Percentiles rank a stretch among this genome's conserved stretches.
Conservation (phyloP, 2,888 invertebrate genomes). For the Drosophila imparisetae region DNA sequence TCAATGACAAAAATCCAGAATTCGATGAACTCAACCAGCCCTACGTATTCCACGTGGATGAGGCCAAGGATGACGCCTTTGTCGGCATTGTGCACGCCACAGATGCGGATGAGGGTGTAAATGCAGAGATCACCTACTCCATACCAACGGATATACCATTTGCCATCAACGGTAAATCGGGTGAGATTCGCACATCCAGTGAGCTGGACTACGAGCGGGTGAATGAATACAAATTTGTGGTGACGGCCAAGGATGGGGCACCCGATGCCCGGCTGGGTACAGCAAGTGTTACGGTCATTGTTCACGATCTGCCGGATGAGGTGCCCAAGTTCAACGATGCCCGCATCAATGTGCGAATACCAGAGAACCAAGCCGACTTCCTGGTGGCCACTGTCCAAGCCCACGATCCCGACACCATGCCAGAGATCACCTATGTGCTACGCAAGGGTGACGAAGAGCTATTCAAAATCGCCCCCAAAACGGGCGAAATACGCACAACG, state of each 20-base stretch:
- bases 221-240: slow-evolving; percentile 91
- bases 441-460: slow-evolving; percentile 92
- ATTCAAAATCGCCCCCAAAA: slow-evolving; percentile 92
- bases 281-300: slow-evolving; percentile 92
- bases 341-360: slow-evolving; percentile 91
- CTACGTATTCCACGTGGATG: slow-evolving; percentile 92
- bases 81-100: slow-evolving; percentile 94
- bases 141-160: slow-evolving; percentile 92
- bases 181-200: slow-evolving; percentile 90
- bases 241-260: slow-evolving; percentile 95
- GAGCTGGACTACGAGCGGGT: slow-evolving; percentile 93
- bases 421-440: slow-evolving; percentile 93
- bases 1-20: slow-evolving; percentile 96
- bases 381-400: slow-evolving; percentile 93
- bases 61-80: slow-evolving; percentile 87
- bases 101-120: slow-evolving; percentile 93
- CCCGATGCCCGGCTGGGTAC: slow-evolving; percentile 94
- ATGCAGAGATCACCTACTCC: slow-evolving; percentile 92
- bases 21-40: slow-evolving; percentile 90
- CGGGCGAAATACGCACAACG: slow-evolving; percentile 91
- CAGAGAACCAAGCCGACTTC: slow-evolving; percentile 92
- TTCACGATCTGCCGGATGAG: slow-evolving; percentile 92
- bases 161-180: slow-evolving; percentile 91
- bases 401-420: slow-evolving; percentile 91
- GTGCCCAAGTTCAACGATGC: slow-evolving; percentile 90